phyloP scores from a whole-genome alignment of 1,140 invertebrate genomes.

The Rhopalosiphum padi region DNA sequence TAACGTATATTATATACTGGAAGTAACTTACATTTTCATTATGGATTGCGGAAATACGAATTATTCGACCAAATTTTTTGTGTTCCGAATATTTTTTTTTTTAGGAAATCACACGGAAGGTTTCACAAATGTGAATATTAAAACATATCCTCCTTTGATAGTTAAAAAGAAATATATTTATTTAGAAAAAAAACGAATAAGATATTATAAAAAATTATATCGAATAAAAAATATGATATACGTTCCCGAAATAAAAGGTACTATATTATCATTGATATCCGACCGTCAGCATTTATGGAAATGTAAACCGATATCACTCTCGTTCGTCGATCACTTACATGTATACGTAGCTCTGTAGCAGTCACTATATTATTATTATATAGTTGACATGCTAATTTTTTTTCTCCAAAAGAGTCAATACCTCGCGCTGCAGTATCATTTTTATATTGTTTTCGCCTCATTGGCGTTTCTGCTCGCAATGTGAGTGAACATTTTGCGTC shows the following conservation, averaged over 20 bases:
- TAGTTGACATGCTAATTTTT: conserved; percentile 46
- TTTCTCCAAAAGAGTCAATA: not conserved
- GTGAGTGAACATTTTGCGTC: not conserved
- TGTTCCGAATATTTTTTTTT: not conserved
- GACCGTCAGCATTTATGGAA: conserved; percentile 44
- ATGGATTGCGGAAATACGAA: not conserved
- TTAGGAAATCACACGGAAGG: not conserved
- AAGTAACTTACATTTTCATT: not conserved
- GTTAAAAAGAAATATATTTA: not conserved
- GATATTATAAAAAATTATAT: not conserved
- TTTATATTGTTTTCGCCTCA: conserved; percentile 29
- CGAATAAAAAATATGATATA: not conserved
- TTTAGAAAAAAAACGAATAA: not conserved
- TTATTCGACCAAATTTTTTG: not conserved
- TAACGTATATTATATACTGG: not conserved
- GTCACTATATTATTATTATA: not conserved
- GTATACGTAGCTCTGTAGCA: not conserved
- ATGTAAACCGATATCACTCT: conserved; percentile 30
- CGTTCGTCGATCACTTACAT: not conserved
- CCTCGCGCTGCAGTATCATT: not conserved
- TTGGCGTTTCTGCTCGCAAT: conserved; percentile 7
- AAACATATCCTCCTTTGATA: not conserved
- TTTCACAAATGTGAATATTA: conserved; percentile 3
- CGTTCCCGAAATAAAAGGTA: not conserved
- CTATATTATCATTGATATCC: not conserved